These are phyloP conservation scores for Cancer borealis DNA, from an alignment of 2,888 invertebrate genomes.

Conservation along the genomic window DNA sequence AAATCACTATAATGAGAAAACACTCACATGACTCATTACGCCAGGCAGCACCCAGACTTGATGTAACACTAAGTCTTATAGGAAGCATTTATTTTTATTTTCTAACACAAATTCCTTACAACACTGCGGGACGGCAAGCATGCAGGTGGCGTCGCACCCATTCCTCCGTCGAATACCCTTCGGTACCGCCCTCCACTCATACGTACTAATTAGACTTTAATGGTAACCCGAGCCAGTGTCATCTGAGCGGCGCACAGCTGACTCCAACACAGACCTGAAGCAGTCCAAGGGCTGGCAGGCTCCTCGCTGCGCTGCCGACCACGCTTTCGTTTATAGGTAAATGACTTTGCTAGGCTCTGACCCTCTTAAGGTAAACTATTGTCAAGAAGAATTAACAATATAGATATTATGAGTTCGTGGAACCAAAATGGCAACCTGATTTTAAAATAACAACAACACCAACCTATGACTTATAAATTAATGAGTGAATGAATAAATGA, in stretches of 20 bases:
- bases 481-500: neutral
- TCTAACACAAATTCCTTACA: neutral
- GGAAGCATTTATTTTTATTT: neutral
- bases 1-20: too few species aligned
- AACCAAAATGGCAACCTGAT: neutral
- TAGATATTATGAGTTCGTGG: neutral
- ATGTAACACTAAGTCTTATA: neutral
- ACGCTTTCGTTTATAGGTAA: neutral
- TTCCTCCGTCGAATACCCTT: neutral
- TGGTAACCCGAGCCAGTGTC: slow-evolving; percentile 11
- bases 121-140: neutral
- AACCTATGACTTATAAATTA: neutral
- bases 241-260: neutral
- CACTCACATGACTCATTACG: too few species aligned
- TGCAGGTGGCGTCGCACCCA: neutral
- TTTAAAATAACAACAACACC: neutral
- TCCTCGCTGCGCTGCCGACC: neutral
- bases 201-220: slow-evolving; percentile 20
- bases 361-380: neutral
- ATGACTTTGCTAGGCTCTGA: neutral
- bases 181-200: slow-evolving; percentile 20
- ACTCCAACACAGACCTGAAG: neutral
- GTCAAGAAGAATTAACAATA: neutral
- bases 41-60: neutral
- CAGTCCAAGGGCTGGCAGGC: neutral